These are phyloP conservation scores for Apogon hyalosoma DNA, from an alignment of 2,797 vertebrate species.

Conservation along the genomic window DNA sequence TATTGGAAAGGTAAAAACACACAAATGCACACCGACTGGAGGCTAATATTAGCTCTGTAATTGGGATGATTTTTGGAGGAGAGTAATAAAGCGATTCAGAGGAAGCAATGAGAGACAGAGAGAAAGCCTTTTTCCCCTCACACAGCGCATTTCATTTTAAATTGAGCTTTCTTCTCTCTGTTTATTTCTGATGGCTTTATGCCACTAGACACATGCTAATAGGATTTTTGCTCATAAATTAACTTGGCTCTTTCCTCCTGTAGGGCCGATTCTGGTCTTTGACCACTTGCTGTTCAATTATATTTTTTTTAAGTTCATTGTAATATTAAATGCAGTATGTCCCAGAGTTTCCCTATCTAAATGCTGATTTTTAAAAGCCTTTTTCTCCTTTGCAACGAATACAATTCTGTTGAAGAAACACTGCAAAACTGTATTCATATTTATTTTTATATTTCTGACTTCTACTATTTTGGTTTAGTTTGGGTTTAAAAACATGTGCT, in stretches of 20 bases:
- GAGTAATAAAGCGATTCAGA: slow-evolving; percentile 61
- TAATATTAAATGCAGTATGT: slow-evolving; percentile 62
- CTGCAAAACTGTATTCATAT: slow-evolving; percentile 7
- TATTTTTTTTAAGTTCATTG: slow-evolving; percentile 57
- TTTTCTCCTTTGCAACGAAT: slow-evolving; percentile 18
- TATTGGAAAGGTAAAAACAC: slow-evolving; percentile 75
- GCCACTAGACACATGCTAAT: slow-evolving; percentile 81
- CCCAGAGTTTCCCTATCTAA: slow-evolving; percentile 42
- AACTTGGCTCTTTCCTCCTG: slow-evolving; percentile 69
- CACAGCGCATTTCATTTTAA: slow-evolving; percentile 69
- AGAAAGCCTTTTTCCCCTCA: slow-evolving; percentile 24
- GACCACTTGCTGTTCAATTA: slow-evolving; percentile 74
- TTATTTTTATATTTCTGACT: slow-evolving; percentile 18
- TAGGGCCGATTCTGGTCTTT: slow-evolving; percentile 73
- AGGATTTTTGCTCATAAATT: slow-evolving; percentile 82
- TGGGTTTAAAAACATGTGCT: slow-evolving; percentile 30
- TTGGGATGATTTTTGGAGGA: slow-evolving; percentile 73
- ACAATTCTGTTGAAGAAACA: slow-evolving; percentile 27
- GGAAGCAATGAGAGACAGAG: slow-evolving; percentile 52
- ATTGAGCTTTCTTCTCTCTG: slow-evolving; percentile 71
- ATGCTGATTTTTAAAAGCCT: slow-evolving; percentile 33
- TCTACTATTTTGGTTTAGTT: slow-evolving; percentile 20
- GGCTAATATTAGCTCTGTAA: slow-evolving; percentile 80
- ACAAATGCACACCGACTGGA: slow-evolving; percentile 64
- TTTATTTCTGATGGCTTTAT: slow-evolving; percentile 81